Evolutionary conservation across 1,140 invertebrate genomes (phyloP).

Genomic region (Yoshiicerus persimilis): DNA sequence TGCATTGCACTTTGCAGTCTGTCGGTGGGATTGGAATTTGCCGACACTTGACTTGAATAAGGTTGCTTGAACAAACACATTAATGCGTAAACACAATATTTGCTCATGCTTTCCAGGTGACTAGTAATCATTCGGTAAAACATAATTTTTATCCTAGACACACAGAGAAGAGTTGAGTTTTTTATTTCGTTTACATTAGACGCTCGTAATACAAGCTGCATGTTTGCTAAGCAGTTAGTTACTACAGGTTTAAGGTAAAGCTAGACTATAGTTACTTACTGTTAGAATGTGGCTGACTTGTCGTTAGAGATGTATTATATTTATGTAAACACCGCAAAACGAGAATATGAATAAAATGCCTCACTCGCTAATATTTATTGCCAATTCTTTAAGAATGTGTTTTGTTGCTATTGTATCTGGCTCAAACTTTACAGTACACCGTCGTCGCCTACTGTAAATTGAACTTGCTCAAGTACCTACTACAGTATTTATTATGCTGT

Average conservation of each 20-base stretch:
- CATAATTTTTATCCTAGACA: conserved; percentile 24
- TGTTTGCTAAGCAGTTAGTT: conserved; percentile 19
- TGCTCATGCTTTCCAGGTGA: conserved; percentile 37
- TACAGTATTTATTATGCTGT: too few species aligned
- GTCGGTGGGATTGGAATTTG: conserved; percentile 18
- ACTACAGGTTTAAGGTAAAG: background rate
- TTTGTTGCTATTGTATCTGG: background rate
- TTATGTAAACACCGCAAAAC: background rate
- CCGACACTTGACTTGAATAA: conserved; percentile 20
- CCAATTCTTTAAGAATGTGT: background rate
- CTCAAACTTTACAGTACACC: too few species aligned
- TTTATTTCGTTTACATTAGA: conserved; percentile 21
- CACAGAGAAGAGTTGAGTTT: conserved; percentile 3
- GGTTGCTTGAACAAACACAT: conserved; percentile 34
- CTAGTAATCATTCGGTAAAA: conserved; percentile 39
- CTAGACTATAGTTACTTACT: background rate
- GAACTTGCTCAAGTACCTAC: background rate
- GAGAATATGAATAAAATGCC: background rate
- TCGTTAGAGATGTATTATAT: background rate
- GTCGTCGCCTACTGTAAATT: too few species aligned
- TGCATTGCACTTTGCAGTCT: conserved; percentile 9
- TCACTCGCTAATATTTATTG: conserved; percentile 25
- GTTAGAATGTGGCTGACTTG: background rate
- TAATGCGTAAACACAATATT: conserved; percentile 40
- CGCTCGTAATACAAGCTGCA: background rate